Evolutionary conservation across 2,888 invertebrate genomes (phyloP).

Genomic region (Clusia tigrina): DNA sequence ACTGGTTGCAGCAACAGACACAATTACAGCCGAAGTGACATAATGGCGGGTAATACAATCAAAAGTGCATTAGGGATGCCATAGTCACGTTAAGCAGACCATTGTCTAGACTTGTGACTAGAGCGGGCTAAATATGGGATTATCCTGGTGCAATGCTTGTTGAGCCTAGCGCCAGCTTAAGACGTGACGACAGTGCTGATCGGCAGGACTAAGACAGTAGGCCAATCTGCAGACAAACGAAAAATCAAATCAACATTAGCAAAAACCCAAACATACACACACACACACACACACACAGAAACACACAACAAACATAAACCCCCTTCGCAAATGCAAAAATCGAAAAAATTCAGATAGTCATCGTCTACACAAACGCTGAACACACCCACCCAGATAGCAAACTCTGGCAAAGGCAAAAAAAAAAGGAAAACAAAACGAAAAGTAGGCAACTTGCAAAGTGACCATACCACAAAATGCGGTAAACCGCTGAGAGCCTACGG

Average conservation of each 20-base stretch:
- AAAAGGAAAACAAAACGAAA: not conserved
- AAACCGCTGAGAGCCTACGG: not conserved
- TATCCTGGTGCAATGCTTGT: constrained; percentile 40
- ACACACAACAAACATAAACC: no score
- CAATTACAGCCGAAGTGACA: no score
- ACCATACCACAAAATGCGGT: not conserved
- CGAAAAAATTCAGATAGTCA: constrained; percentile 12
- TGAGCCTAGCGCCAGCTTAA: constrained; percentile 25
- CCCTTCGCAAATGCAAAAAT: not conserved
- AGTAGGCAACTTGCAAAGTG: not conserved
- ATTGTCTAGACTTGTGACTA: constrained; percentile 51
- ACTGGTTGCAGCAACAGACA: no score
- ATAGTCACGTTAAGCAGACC: not conserved
- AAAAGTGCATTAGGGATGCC: constrained; percentile 16
- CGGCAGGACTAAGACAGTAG: not conserved
- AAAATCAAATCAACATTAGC: constrained; percentile 27
- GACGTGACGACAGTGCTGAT: constrained; percentile 14
- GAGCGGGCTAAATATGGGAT: constrained; percentile 48
- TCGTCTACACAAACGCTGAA: constrained; percentile 25
- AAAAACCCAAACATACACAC: not conserved
- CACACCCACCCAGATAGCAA: constrained; percentile 20
- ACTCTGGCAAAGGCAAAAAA: not conserved
- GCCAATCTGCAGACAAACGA: not conserved
- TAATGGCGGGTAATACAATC: no score
- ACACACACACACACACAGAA: no score